Conservation (phyloP, 64 coral and sea anemone genomes). For the Astreopora myriophthalma region DNA sequence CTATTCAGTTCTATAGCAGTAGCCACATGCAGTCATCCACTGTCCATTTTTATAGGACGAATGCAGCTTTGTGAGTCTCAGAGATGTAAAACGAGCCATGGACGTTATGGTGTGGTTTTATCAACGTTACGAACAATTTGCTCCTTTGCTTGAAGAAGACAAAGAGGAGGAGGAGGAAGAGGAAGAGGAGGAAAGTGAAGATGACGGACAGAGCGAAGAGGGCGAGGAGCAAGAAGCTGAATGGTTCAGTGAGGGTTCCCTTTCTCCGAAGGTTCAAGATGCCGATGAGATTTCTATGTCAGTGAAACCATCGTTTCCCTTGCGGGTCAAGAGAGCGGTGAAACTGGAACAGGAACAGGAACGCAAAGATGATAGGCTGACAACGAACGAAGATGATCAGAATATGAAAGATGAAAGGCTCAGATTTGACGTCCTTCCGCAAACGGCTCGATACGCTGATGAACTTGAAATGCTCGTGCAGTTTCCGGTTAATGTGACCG, state of each 20-base stretch:
- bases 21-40: no score
- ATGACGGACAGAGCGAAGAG: not conserved
- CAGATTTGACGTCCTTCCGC: not conserved
- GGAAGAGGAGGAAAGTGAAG: slow-evolving; percentile 13
- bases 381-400: no score
- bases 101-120: slow-evolving; percentile 72
- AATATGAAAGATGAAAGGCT: not conserved
- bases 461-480: not conserved
- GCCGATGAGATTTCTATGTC: no score
- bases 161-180: slow-evolving; percentile 2
- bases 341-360: no score
- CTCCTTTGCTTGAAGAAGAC: not conserved
- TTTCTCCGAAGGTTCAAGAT: no score
- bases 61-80: not conserved
- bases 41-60: not conserved
- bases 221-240: not conserved
- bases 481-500: no score
- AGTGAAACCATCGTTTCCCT: no score
- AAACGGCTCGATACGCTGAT: not conserved
- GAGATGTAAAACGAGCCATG: slow-evolving; percentile 12
- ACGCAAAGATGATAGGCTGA: no score
- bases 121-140: slow-evolving; percentile 22
- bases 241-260: not conserved
- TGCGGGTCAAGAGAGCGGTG: no score
- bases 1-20: no score